Conservation (phyloP, 1,140 invertebrate genomes). For the Drosophila ficusphila region DNA sequence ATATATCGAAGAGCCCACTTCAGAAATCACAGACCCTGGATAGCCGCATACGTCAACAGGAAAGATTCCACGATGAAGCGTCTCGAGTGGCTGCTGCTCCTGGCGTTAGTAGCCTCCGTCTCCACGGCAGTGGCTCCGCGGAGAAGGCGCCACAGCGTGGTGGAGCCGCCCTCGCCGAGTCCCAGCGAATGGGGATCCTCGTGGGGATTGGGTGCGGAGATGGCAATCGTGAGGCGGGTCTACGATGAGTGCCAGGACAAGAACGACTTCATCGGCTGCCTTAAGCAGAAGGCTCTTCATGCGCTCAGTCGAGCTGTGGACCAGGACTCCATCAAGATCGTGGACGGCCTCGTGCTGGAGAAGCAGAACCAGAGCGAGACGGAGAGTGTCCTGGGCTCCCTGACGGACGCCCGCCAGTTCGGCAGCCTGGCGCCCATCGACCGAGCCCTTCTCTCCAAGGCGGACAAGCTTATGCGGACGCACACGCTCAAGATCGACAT, state of each 20-base stretch:
- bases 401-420: slow-evolving; percentile 74
- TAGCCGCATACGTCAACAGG: not conserved
- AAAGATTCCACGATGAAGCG: slow-evolving; percentile 52
- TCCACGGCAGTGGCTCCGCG: slow-evolving; percentile 34
- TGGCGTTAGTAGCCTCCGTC: slow-evolving; percentile 43
- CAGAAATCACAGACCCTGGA: slow-evolving; percentile 2
- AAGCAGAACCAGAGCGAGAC: slow-evolving; percentile 85
- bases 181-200: slow-evolving; percentile 52
- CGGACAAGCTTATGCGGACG: slow-evolving; percentile 75
- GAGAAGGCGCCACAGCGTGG: slow-evolving; percentile 36
- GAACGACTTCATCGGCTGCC: slow-evolving; percentile 86
- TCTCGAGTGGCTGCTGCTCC: slow-evolving; percentile 62
- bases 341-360: slow-evolving; percentile 86
- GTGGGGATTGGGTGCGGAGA: slow-evolving; percentile 75
- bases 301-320: slow-evolving; percentile 86
- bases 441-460: slow-evolving; percentile 70
- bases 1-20: not conserved
- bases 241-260: slow-evolving; percentile 87
- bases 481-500: slow-evolving; percentile 77
- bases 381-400: slow-evolving; percentile 62
- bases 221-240: slow-evolving; percentile 84
- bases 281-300: slow-evolving; percentile 86
- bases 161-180: slow-evolving; percentile 4
- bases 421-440: slow-evolving; percentile 64
- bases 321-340: slow-evolving; percentile 86